phyloP scores from a whole-genome alignment of 1,140 invertebrate species.

The Pantala flavescens region DNA sequence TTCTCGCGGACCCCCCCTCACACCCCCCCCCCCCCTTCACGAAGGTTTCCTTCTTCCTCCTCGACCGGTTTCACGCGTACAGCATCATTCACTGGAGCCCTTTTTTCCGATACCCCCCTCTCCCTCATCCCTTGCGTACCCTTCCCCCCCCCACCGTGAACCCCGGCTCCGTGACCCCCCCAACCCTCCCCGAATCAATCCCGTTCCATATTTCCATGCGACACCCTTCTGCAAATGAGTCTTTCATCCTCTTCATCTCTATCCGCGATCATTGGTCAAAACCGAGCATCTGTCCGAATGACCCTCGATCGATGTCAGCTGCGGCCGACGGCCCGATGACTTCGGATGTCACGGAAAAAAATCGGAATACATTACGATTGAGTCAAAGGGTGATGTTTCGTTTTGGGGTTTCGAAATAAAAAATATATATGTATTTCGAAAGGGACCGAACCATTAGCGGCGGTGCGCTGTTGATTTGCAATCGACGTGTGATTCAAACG shows the following conservation, averaged over 20 bases:
- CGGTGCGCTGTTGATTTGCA: no score
- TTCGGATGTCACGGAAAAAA: background rate
- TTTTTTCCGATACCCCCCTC: no score
- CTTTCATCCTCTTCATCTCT: conserved; percentile 38
- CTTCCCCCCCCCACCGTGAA: conserved; percentile 13
- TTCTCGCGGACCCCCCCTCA: conserved; percentile 35
- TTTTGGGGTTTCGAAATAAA: no score
- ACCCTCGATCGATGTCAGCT: background rate
- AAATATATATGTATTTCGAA: no score
- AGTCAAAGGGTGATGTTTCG: conserved; percentile 30
- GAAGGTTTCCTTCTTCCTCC: conserved; percentile 30
- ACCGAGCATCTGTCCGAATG: conserved; percentile 23
- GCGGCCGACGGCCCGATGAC: background rate
- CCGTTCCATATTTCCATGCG: background rate
- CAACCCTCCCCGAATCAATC: background rate
- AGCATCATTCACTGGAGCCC: no score
- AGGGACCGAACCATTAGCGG: no score
- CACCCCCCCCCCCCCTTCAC: conserved; percentile 39
- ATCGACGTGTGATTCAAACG: no score
- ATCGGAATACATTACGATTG: conserved; percentile 30
- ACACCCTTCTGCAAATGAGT: conserved; percentile 22
- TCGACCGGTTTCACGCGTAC: no score
- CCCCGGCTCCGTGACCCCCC: conserved; percentile 10
- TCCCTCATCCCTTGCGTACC: conserved; percentile 33
- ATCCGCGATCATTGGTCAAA: conserved; percentile 37